A percentile compares a stretch with the other conserved stretches of the same genome.
Conservation (phyloP, 1,140 invertebrate genomes). For the Stegodyphus dumicola region DNA sequence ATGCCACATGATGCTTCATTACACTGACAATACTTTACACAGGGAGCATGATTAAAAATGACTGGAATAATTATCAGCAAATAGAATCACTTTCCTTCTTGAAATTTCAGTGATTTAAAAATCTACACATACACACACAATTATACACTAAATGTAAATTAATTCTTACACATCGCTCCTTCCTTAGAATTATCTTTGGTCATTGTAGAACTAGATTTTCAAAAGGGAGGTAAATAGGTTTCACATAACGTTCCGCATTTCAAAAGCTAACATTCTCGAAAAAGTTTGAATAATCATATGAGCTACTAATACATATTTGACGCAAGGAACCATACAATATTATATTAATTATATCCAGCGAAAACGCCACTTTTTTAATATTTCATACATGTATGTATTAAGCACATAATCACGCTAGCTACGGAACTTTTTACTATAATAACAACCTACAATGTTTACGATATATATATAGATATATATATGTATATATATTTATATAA, state of each 20-base stretch:
- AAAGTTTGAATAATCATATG: constrained; percentile 47
- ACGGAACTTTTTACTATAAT: constrained; percentile 49
- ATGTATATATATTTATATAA: constrained; percentile 52
- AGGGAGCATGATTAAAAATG: constrained; percentile 42
- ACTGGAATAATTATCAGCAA: constrained; percentile 51
- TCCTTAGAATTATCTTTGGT: constrained; percentile 38
- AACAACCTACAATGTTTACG: constrained; percentile 56
- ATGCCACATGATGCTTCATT: constrained; percentile 37
- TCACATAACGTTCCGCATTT: constrained; percentile 5
- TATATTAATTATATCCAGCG: constrained; percentile 22
- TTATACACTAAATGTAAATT: constrained; percentile 34
- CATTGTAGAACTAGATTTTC: constrained; percentile 35
- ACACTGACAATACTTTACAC: constrained; percentile 50
- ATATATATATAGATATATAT: constrained; percentile 44
- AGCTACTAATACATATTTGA: constrained; percentile 52
- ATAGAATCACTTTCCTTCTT: constrained; percentile 30
- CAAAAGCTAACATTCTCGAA: constrained; percentile 52
- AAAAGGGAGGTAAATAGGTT: constrained; percentile 4
- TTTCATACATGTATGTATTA: constrained; percentile 40
- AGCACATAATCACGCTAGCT: constrained; percentile 50
- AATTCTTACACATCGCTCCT: background rate
- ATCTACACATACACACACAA: constrained; percentile 49
- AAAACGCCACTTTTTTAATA: background rate
- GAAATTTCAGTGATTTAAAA: constrained; percentile 29
- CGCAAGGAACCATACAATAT: constrained; percentile 46